These are phyloP conservation scores for Paratilapia polleni DNA, from an alignment of 2,113 vertebrate genomes.

Conservation along the genomic window DNA sequence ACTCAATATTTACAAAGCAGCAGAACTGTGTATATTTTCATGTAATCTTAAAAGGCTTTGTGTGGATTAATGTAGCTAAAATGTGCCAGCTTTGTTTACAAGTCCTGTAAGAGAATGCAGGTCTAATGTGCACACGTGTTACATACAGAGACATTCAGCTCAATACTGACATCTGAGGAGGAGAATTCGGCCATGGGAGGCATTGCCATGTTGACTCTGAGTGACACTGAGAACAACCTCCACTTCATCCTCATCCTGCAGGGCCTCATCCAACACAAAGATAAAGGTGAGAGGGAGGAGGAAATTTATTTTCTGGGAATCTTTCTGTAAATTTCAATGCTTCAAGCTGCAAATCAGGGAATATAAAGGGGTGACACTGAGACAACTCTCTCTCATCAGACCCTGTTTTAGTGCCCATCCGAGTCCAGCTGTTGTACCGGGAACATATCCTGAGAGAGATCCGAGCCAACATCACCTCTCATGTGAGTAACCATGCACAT, in stretches of 20 bases:
- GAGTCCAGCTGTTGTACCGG: slow-evolving; percentile 87
- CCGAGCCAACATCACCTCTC: slow-evolving; percentile 84
- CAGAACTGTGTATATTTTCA: slow-evolving; percentile 8
- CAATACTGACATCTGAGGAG: slow-evolving; percentile 85
- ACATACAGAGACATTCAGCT: slow-evolving; percentile 90
- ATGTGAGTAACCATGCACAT: slow-evolving; percentile 78
- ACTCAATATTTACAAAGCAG: slow-evolving; percentile 54
- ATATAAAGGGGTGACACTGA: not conserved
- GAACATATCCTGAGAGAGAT: slow-evolving; percentile 87
- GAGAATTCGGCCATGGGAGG: slow-evolving; percentile 85
- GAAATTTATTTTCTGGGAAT: not conserved
- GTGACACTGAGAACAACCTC: slow-evolving; percentile 91
- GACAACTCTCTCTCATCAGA: slow-evolving; percentile 70
- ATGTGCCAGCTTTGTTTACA: slow-evolving; percentile 40
- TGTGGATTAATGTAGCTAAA: slow-evolving; percentile 29
- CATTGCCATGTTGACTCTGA: slow-evolving; percentile 91
- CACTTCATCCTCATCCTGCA: slow-evolving; percentile 94
- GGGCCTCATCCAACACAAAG: slow-evolving; percentile 83
- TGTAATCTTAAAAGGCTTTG: slow-evolving; percentile 16
- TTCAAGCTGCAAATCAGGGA: not conserved
- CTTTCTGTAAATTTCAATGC: not conserved
- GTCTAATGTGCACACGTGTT: slow-evolving; percentile 11
- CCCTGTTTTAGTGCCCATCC: slow-evolving; percentile 78
- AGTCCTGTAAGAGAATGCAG: slow-evolving; percentile 20
- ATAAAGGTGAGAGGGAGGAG: slow-evolving; percentile 72